Evolutionary conservation across 2,797 vertebrate species (phyloP), one percentile per base, ranked within the genome.

Genomic region (Taeniopygia guttata): DNA sequence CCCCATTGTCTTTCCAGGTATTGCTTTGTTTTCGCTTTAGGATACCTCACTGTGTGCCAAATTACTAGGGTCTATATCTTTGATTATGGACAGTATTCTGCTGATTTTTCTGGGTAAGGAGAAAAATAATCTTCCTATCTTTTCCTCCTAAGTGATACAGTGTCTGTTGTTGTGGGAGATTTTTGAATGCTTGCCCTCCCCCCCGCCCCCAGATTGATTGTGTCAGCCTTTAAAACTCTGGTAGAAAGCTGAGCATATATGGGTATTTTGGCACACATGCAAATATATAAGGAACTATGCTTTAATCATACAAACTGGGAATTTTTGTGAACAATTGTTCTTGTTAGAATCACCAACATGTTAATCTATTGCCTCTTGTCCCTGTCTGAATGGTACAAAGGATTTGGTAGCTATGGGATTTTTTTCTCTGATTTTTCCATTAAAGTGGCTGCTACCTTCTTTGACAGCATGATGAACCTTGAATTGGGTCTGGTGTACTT

Each of bases 41-140:
- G 99, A 95, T 99, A 99, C 97, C 99, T 99, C 97, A 99, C 98
- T 91, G 97, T 99, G 97, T 99, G 99, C 98, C 99, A 99, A 98
- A 98, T 99, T 97, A 99, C 99, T 67, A 98, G 99, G 86, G 99
- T 99, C 93, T 99, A 99, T 95, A 99, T 99, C 96, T 99, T 99
- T 93, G 99, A 99, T 97, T 99, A 99, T 56, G 99, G 99, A 97
- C 99, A 99, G 97, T 99, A 99, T 97, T 99, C 99, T 54, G 99
- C 99, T 95, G 99, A 99, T 96, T 99, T 99, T 95, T 99, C 99
- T 91, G 99, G 99, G 99, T 99, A 98, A 99, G 99, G 73, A 93
- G 27, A 95, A 96, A 72, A 83, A 73, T 16, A 21, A 38, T 72
- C 21, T 77, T 84, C 54, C 6, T 13, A 0, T 64, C 29, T 83